Evolutionary conservation across 2,113 vertebrate genomes (phyloP).

Genomic region (Hymenochirus boettgeri): DNA sequence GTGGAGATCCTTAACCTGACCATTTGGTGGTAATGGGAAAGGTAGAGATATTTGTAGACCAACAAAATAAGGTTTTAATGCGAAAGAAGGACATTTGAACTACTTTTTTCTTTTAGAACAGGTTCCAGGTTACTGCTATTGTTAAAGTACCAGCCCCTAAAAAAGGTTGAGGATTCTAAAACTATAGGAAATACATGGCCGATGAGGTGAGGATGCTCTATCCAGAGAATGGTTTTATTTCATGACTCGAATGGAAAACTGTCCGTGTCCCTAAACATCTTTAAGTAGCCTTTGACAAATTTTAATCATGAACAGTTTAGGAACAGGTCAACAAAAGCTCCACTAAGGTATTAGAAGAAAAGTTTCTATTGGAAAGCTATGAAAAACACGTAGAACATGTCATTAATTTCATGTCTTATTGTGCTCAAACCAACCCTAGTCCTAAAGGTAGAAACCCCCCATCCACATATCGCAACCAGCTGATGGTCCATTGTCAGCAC

Average conservation of each 20-base stretch:
- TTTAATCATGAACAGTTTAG: neutral
- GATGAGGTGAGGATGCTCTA: neutral
- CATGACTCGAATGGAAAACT: neutral
- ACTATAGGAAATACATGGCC: neutral
- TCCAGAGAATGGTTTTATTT: neutral
- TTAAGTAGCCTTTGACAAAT: neutral
- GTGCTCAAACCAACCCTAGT: neutral
- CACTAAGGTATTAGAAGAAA: neutral
- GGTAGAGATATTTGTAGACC: neutral
- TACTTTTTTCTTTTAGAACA: neutral
- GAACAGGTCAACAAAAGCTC: constrained; percentile 2
- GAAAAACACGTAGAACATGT: constrained; percentile 8
- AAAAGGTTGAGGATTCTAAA: neutral
- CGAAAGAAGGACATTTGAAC: neutral
- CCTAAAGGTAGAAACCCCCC: constrained; percentile 1
- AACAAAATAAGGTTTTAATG: neutral
- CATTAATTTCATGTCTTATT: neutral
- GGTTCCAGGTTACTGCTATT: neutral
- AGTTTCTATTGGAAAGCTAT: neutral
- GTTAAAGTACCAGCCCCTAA: neutral
- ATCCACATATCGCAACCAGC: neutral
- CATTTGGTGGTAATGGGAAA: neutral
- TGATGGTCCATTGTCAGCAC: neutral
- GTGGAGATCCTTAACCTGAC: neutral
- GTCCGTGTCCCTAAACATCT: constrained; percentile 2